phyloP scores from a whole-genome alignment of 2,113 vertebrate genomes.

The Petrocephalus zakoni region DNA sequence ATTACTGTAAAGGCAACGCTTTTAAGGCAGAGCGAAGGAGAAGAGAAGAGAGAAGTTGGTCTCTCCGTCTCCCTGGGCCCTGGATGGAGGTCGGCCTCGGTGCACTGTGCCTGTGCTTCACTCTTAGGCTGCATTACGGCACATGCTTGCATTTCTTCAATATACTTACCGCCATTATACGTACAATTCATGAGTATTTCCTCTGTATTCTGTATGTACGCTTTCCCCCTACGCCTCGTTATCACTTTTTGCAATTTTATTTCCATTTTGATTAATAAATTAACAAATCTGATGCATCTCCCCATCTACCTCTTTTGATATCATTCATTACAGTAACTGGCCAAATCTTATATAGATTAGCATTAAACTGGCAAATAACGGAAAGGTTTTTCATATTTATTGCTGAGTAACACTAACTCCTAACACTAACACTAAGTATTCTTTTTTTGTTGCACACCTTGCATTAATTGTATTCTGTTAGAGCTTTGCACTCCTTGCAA shows the following conservation, averaged over 20 bases:
- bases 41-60: constrained; percentile 31
- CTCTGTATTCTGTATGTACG: neutral
- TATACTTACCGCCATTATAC: neutral
- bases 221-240: neutral
- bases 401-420: neutral
- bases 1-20: constrained; percentile 48
- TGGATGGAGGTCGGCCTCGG: constrained; percentile 38
- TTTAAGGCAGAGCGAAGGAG: constrained; percentile 42
- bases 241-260: neutral
- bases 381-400: neutral
- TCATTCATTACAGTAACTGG: neutral
- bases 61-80: constrained; percentile 29
- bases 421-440: neutral
- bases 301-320: neutral
- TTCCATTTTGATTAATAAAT: neutral
- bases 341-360: neutral
- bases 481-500: neutral
- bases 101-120: neutral
- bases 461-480: neutral
- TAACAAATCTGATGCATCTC: neutral
- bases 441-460: neutral
- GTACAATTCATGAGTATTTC: neutral
- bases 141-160: neutral
- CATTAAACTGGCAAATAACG: neutral
- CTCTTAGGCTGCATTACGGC: neutral